Evolutionary conservation across 2,888 invertebrate genomes (phyloP), one percentile per base, ranked within the genome.

Genomic region (Andrena trimmerana): DNA sequence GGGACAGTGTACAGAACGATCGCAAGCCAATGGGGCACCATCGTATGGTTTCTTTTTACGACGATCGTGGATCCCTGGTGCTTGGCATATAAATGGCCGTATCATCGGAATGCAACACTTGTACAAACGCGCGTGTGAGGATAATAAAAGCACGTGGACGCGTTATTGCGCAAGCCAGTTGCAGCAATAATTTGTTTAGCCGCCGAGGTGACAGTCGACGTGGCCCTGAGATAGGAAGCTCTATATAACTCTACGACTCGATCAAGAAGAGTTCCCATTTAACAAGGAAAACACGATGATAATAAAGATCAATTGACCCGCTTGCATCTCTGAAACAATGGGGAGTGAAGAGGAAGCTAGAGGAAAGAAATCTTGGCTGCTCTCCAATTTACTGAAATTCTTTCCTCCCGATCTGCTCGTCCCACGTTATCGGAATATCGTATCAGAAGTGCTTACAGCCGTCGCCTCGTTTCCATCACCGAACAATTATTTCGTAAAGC

Each of bases 111-210:
- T 24, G 66, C 42, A 36, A 68, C 81, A 81, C 81, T 81, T 81
- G 81, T 74, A 70, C 81, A 81, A 80, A 81, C 81, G 50, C 54
- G 20, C 69, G 60, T 54, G 81, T n/a, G 65, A 65, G 48, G 66
- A 54, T 57, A 70, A 74, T 62, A 81, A 80, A 81, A 81, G 63
- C 69, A 66, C 79, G 70, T 54, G 67, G 63, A 2, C 2, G 50
- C 0, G 5, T 79, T 65, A 52, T 59, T 27, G 57, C 50, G 10
- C 65, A 63, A 29, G 36, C 24, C 31, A 48, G 29, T 20, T 62
- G 13, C 31, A 29, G 36, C 27, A 52, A 57, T 59, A 76, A 79
- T 79, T 79, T 70, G 52, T 70, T 65, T 69, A 59, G n/a, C 65
- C 2, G 10, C 29, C 54, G 63, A n/a, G 57, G 29, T 60, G 57